phyloP scores from a whole-genome alignment of 2,113 vertebrate species.

The Philantomba maxwellii region DNA sequence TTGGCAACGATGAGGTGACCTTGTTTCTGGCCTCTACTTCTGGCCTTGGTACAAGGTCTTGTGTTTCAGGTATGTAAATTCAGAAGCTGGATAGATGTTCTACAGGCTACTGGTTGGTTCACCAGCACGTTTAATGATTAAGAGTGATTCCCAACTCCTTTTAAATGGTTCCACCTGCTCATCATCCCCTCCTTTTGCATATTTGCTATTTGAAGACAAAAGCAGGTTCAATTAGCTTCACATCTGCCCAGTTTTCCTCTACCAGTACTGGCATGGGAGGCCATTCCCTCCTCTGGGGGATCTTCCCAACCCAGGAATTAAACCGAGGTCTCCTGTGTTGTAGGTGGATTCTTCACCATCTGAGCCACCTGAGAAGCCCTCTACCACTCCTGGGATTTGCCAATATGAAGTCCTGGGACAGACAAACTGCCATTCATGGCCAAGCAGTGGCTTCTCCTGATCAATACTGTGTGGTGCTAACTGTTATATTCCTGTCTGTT shows the following conservation, averaged over 20 bases:
- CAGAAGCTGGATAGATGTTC: background rate
- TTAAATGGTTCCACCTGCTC: accelerated
- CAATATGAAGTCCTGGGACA: accelerated
- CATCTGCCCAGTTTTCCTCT: background rate
- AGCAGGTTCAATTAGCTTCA: accelerated
- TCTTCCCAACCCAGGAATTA: background rate
- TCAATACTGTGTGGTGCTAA: accelerated
- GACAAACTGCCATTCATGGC: accelerated
- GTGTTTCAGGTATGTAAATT: background rate
- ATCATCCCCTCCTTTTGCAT: background rate
- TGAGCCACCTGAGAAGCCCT: background rate
- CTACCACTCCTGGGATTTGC: background rate
- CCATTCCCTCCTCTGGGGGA: background rate
- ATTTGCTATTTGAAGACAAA: background rate
- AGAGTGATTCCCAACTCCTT: background rate
- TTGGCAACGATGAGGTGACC: background rate
- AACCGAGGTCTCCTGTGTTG: background rate
- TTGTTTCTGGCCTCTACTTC: background rate
- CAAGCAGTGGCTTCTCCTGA: accelerated
- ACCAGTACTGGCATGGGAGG: background rate
- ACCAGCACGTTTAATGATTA: background rate
- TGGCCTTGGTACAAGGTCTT: background rate
- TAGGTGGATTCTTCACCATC: background rate
- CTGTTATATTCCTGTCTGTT: background rate
- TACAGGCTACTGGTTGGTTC: accelerated